Evolutionary conservation across 2,113 vertebrate species (phyloP).

Genomic region (Oncorhynchus tshawytscha): DNA sequence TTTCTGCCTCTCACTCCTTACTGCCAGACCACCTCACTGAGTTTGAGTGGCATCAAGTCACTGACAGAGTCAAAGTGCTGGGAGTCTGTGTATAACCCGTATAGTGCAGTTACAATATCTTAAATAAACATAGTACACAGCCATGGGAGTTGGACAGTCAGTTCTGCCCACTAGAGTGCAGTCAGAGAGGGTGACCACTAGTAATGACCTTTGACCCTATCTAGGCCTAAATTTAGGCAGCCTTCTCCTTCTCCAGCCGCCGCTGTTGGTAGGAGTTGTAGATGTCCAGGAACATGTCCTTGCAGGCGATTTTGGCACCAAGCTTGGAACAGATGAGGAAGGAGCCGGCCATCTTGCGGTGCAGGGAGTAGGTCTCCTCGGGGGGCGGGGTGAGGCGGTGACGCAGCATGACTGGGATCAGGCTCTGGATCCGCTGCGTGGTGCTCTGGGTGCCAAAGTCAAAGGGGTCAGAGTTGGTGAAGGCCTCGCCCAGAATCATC

Average conservation of each 20-base stretch:
- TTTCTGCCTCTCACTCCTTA: no score
- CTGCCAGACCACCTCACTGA: no score
- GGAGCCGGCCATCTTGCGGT: conserved; percentile 89
- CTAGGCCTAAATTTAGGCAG: conserved; percentile 10
- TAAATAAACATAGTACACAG: no score
- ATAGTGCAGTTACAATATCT: no score
- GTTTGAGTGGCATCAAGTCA: no score
- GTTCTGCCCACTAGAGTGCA: no score
- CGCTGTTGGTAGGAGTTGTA: conserved; percentile 68
- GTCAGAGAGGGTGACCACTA: no score
- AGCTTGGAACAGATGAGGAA: conserved; percentile 91
- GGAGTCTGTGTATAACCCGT: no score
- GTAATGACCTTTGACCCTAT: no score
- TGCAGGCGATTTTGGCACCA: conserved; percentile 75
- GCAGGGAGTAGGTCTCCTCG: conserved; percentile 86
- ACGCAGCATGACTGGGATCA: conserved; percentile 82
- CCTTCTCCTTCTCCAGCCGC: conserved; percentile 43
- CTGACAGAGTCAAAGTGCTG: no score
- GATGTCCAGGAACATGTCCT: conserved; percentile 79
- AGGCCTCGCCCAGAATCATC: conserved; percentile 90
- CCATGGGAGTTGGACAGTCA: no score
- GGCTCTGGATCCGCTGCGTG: conserved; percentile 78
- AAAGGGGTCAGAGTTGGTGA: conserved; percentile 73
- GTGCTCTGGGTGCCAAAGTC: conserved; percentile 84
- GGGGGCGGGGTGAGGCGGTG: conserved; percentile 86